phyloP scores from a whole-genome alignment of 2,888 invertebrate species.

The Hypomecis punctinalis region DNA sequence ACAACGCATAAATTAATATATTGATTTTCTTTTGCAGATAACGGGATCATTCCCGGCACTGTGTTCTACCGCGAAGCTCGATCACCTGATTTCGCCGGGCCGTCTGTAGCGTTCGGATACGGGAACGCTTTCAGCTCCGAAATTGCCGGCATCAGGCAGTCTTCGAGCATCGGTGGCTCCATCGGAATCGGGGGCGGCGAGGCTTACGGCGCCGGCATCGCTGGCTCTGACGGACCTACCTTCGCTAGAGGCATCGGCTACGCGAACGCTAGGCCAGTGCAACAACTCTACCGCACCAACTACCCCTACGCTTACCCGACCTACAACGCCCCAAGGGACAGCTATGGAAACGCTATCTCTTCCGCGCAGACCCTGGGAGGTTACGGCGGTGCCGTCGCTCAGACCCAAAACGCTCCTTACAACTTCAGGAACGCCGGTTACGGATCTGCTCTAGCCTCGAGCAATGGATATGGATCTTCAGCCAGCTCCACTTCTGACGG shows the following conservation, averaged over 20 bases:
- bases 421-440: conserved; percentile 23
- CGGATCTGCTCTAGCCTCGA: conserved; percentile 57
- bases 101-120: conserved; percentile 71
- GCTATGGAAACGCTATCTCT: conserved; percentile 51
- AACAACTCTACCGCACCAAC: conserved; percentile 36
- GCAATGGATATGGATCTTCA: conserved; percentile 41
- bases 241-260: conserved; percentile 68
- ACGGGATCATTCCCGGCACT: conserved; percentile 48
- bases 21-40: conserved; percentile 20
- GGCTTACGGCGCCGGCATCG: conserved; percentile 67
- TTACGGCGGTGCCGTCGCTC: conserved; percentile 62
- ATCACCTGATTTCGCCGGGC: conserved; percentile 45
- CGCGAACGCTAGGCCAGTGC: conserved; percentile 57
- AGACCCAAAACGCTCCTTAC: conserved; percentile 54
- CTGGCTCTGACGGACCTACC: conserved; percentile 53
- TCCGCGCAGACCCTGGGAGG: conserved; percentile 63
- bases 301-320: conserved; percentile 48
- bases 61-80: conserved; percentile 59
- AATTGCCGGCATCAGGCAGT: conserved; percentile 73
- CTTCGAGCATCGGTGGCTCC: conserved; percentile 67
- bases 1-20: background rate
- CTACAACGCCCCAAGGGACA: conserved; percentile 45
- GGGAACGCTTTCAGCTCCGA: conserved; percentile 76
- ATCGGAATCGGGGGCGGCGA: conserved; percentile 66
- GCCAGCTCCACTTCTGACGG: conserved; percentile 48